Evolutionary conservation across 2,113 vertebrate genomes (phyloP).

Genomic region (Onychorhynchus coronatus): DNA sequence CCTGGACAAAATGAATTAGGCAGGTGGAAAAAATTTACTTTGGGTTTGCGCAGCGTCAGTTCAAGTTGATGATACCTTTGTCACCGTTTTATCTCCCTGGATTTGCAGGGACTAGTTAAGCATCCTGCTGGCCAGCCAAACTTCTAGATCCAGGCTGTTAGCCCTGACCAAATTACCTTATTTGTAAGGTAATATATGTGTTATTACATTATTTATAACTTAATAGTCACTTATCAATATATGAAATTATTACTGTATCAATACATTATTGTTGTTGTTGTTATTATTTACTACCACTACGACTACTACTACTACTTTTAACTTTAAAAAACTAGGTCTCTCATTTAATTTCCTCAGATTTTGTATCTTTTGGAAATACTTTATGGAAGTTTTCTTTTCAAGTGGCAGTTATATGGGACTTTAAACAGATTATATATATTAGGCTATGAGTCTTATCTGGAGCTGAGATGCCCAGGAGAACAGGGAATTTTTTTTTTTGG

Average conservation of each 20-base stretch:
- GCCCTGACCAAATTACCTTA: neutral
- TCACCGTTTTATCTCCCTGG: neutral
- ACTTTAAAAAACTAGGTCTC: neutral
- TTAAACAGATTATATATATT: neutral
- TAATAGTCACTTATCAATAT: no score
- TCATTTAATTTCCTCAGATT: neutral
- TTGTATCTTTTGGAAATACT: neutral
- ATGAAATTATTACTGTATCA: no score
- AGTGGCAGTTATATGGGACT: neutral
- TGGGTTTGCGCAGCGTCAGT: neutral
- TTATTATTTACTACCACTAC: neutral
- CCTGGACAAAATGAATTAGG: neutral
- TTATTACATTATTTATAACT: neutral
- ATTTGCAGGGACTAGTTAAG: neutral
- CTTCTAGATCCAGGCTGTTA: neutral
- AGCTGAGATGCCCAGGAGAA: slow-evolving; percentile 3
- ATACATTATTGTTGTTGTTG: neutral
- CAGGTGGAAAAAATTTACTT: neutral
- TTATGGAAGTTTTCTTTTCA: neutral
- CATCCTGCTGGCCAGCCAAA: neutral
- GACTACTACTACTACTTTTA: neutral
- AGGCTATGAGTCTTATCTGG: neutral
- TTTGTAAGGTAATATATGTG: neutral
- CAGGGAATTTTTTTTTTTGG: neutral
- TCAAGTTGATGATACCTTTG: neutral